Conservation (phyloP, 2,797 vertebrate species). For the Tachyglossus aculeatus region DNA sequence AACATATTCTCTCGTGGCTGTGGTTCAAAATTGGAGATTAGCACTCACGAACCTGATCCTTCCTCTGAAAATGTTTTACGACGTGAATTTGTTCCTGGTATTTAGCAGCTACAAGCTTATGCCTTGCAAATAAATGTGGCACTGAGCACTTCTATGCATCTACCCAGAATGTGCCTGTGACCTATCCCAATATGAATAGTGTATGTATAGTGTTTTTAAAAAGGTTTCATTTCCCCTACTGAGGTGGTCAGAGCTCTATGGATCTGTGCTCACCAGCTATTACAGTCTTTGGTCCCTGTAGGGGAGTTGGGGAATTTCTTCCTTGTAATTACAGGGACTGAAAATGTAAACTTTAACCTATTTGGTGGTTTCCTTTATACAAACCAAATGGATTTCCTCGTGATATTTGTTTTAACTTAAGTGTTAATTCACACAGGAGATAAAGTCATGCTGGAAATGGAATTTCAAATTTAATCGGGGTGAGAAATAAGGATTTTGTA, state of each 20-base stretch:
- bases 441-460: constrained; percentile 13
- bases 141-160: no score
- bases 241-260: not conserved
- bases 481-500: not conserved
- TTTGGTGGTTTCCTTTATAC: constrained; percentile 30
- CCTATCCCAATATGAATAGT: no score
- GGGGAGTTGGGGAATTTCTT: constrained; percentile 9
- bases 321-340: not conserved
- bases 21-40: not conserved
- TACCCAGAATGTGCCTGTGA: no score
- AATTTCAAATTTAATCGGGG: not conserved
- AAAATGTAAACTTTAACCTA: not conserved
- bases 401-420: constrained; percentile 24
- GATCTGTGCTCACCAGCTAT: constrained; percentile 19
- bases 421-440: constrained; percentile 12
- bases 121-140: no score
- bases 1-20: not conserved
- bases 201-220: not conserved
- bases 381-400: constrained; percentile 31
- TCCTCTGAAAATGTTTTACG: not conserved
- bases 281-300: constrained; percentile 6
- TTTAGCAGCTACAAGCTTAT: not conserved
- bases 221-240: not conserved
- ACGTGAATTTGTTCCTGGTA: not conserved
- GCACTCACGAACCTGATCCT: not conserved